Evolutionary conservation across 2,888 invertebrate species (phyloP).

Genomic region (Himalopsyche tibetana): DNA sequence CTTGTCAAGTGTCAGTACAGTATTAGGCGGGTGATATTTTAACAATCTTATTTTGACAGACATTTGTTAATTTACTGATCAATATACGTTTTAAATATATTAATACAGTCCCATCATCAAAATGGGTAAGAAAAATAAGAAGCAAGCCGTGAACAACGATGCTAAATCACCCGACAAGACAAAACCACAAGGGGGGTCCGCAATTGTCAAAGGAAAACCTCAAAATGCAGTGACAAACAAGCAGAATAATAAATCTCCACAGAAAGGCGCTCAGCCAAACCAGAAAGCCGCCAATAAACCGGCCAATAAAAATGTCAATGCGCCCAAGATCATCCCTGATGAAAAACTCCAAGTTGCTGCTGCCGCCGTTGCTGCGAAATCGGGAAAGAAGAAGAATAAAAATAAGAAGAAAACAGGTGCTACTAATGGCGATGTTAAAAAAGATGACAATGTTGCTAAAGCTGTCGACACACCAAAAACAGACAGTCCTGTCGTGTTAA

Average conservation of each 20-base stretch:
- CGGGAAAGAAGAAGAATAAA: constrained; percentile 46
- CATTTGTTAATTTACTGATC: background rate
- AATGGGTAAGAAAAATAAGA: constrained; percentile 64
- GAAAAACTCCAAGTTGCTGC: constrained; percentile 48
- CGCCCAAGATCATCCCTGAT: constrained; percentile 42
- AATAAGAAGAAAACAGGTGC: constrained; percentile 47
- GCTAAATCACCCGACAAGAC: constrained; percentile 48
- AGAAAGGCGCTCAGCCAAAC: background rate
- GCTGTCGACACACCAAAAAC: constrained; percentile 41
- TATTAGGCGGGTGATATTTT: constrained; percentile 23
- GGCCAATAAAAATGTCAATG: constrained; percentile 15
- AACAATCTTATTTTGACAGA: background rate
- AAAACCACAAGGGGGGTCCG: constrained; percentile 57
- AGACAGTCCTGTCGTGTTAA: constrained; percentile 24
- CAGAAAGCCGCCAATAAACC: constrained; percentile 27
- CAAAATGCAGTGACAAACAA: background rate
- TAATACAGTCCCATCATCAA: constrained; percentile 16
- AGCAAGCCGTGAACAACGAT: constrained; percentile 24
- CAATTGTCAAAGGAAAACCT: constrained; percentile 50
- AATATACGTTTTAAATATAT: background rate
- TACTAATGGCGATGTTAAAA: constrained; percentile 15
- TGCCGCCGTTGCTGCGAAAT: constrained; percentile 33
- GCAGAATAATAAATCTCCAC: constrained; percentile 20
- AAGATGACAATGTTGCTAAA: constrained; percentile 5
- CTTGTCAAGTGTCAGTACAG: background rate